Evolutionary conservation across 2,113 vertebrate genomes (phyloP).

Genomic region (Muscicapa adusta): DNA sequence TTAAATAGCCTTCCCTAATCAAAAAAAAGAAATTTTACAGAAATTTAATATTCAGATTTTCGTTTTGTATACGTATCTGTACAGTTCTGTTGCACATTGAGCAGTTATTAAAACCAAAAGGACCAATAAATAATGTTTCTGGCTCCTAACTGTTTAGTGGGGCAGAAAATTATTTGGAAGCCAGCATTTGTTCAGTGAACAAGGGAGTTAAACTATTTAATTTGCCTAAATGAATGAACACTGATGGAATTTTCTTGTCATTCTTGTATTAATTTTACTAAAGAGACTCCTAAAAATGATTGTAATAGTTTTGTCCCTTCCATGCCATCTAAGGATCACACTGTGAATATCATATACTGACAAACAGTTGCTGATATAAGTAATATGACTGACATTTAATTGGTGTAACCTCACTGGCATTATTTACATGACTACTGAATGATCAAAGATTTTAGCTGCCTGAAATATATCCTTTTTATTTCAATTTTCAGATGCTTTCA

Average conservation of each 20-base stretch:
- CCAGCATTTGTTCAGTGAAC: slow-evolving; percentile 12
- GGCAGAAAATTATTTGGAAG: background rate
- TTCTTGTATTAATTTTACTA: slow-evolving; percentile 16
- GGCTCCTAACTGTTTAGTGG: background rate
- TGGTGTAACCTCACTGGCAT: background rate
- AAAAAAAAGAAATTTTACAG: background rate
- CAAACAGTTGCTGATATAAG: background rate
- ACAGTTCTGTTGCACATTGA: background rate
- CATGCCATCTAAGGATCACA: slow-evolving; percentile 34
- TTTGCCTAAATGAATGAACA: slow-evolving; percentile 41
- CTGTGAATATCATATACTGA: background rate
- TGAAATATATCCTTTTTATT: background rate
- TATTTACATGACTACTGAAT: background rate
- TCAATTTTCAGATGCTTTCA: background rate
- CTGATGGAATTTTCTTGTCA: background rate
- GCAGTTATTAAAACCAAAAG: background rate
- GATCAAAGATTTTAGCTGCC: background rate
- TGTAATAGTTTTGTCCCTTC: background rate
- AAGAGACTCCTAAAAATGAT: background rate
- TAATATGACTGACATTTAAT: background rate
- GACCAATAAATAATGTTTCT: background rate
- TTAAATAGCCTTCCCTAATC: background rate
- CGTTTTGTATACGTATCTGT: background rate
- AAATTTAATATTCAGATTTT: background rate
- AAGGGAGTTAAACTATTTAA: slow-evolving; percentile 24